Percentiles rank a stretch among this genome's conserved stretches.
Conservation (phyloP, 2,888 invertebrate species). For the Agrochola lychnidis region DNA sequence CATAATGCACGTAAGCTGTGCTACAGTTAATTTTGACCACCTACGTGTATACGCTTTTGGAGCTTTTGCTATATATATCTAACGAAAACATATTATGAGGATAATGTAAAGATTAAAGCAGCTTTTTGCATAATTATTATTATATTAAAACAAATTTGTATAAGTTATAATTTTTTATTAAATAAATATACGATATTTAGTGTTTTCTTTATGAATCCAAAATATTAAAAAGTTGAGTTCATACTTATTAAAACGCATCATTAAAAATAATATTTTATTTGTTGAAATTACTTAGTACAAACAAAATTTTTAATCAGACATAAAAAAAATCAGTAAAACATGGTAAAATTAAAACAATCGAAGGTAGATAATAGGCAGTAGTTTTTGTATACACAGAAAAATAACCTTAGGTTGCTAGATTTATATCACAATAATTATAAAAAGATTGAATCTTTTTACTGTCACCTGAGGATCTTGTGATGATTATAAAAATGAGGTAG, state of each 20-base stretch:
- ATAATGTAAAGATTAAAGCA: conserved; percentile 81
- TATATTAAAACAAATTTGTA: conserved; percentile 79
- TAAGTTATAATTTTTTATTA: conserved; percentile 85
- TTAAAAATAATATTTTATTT: conserved; percentile 39
- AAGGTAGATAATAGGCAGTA: conserved; percentile 13
- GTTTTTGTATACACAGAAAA: conserved; percentile 3
- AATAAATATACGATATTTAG: conserved; percentile 79
- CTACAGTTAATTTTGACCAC: conserved; percentile 81
- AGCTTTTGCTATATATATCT: conserved; percentile 85
- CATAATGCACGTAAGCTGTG: conserved; percentile 79
- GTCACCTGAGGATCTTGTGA: conserved; percentile 25
- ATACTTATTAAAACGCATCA: conserved; percentile 17
- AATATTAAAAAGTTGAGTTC: conserved; percentile 29
- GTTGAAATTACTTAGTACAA: conserved; percentile 16
- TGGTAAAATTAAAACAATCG: conserved; percentile 34
- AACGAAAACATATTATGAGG: conserved; percentile 79
- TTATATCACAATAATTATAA: conserved; percentile 38
- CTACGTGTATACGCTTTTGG: conserved; percentile 79
- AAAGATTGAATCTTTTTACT: not conserved
- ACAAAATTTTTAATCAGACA: not conserved
- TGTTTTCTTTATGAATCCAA: conserved; percentile 70
- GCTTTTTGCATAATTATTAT: conserved; percentile 86
- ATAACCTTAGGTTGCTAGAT: conserved; percentile 33
- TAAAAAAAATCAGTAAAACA: conserved; percentile 1
- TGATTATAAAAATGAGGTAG: conserved; percentile 51